Evolutionary conservation across 2,888 invertebrate genomes (phyloP), one percentile per base, ranked within the genome.

Genomic region (Tachystola acroxantha): DNA sequence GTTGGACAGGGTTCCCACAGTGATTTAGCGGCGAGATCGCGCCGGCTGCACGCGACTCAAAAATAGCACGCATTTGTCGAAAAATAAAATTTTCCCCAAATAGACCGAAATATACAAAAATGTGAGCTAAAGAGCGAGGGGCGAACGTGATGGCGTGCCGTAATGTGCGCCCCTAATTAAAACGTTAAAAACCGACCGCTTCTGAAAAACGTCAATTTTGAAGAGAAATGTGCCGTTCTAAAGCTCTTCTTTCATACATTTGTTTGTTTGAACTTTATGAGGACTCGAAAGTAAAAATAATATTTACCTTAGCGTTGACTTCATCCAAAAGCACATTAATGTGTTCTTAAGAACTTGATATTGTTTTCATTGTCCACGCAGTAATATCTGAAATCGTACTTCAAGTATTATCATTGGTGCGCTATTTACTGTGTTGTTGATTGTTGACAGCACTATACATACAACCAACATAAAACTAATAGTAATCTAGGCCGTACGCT

Each of bases 111-210:
- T 82, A 84, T 80, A 85, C 85, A 85, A 85, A 86, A 84, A 84
- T 85, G 82, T 82, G 76, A 77, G 61, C 54, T 77, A 69, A 74
- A 72, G 76, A 74, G 78, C 79, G 82, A 81, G 84, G 85, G 86
- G 82, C 79, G 81, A 78, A 70, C 79, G 81, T 74, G 81, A 73
- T 72, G 78, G 80, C 82, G 79, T 70, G 77, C 77, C 78, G 82
- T 86, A 86, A 86, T 86, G 84, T 73, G 82, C 82, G 84, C 84
- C 85, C 84, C 86, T 86, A 85, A 86, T 86, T 85, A 85, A 86
- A 85, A 85, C 78, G 85, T 85, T 86, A 85, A 86, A 85, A 86
- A 86, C 81, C 81, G 65, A 77, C 82, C 71, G 80, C 68, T 84
- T 76, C 79, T 75, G 80, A 82, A 86, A 84, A 82, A 82, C 77